Conservation (phyloP, 2,797 vertebrate genomes). For the Dendrocincla tyrannina region DNA sequence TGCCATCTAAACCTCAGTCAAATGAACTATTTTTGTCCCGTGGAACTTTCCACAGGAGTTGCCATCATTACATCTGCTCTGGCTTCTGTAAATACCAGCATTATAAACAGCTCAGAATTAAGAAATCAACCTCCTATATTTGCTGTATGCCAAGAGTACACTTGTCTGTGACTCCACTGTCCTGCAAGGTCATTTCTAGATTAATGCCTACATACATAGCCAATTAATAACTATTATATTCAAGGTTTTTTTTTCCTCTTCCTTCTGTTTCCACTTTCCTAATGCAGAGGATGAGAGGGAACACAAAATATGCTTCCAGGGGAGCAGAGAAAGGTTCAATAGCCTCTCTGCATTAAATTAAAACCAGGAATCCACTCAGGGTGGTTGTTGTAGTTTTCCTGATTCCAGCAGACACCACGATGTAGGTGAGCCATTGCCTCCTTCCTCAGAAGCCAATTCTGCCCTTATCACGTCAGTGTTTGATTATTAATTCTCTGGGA, state of each 20-base stretch:
- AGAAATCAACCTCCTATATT: background rate
- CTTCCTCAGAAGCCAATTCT: background rate
- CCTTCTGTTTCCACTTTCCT: background rate
- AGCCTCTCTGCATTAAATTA: accelerated
- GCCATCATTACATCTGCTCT: background rate
- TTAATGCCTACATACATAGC: background rate
- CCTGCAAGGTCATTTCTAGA: background rate
- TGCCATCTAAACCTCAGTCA: background rate
- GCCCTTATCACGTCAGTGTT: background rate
- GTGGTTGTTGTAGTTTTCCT: background rate
- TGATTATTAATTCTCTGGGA: background rate
- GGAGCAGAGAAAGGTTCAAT: background rate
- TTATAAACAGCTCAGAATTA: background rate
- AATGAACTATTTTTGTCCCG: background rate
- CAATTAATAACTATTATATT: background rate
- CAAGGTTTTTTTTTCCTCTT: background rate
- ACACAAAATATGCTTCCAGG: background rate
- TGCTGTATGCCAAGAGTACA: background rate
- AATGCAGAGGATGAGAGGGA: background rate
- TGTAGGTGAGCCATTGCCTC: background rate
- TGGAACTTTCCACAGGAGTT: background rate
- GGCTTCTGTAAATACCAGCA: background rate
- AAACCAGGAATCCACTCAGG: background rate
- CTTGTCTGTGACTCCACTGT: background rate
- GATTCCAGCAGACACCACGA: accelerated